phyloP scores from a whole-genome alignment of 2,888 invertebrate genomes.

The Drosophila nr. medialis region DNA sequence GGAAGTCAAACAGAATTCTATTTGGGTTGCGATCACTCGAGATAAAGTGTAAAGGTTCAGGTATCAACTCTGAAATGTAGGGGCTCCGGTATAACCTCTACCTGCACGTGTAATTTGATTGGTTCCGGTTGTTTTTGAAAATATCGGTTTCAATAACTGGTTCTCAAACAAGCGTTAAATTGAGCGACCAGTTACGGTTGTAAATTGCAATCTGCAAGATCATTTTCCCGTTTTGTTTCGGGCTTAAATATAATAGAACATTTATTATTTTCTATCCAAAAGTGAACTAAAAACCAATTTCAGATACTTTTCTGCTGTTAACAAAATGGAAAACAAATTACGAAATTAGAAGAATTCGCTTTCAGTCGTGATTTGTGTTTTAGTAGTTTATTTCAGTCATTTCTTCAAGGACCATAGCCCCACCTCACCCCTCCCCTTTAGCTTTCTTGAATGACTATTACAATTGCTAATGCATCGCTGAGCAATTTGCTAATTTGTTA shows the following conservation, averaged over 20 bases:
- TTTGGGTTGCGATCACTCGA: no score
- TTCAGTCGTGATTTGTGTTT: neutral
- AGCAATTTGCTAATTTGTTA: slow-evolving; percentile 56
- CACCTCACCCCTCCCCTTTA: neutral
- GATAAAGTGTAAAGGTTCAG: neutral
- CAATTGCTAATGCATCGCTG: slow-evolving; percentile 49
- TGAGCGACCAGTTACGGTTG: neutral
- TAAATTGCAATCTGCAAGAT: neutral
- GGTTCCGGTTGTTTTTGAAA: neutral
- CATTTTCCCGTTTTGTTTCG: neutral
- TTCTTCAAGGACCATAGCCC: neutral
- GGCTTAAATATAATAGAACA: no score
- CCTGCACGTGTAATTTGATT: neutral
- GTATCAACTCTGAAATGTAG: no score
- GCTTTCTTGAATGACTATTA: slow-evolving; percentile 35
- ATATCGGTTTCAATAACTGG: neutral
- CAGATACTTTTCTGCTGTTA: neutral
- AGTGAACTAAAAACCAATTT: neutral
- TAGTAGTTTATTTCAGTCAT: neutral
- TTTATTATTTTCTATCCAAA: neutral
- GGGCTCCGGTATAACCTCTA: neutral
- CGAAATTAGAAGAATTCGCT: neutral
- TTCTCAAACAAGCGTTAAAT: neutral
- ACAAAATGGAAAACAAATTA: neutral
- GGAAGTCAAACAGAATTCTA: neutral